These are phyloP conservation scores for Clarias platycephalus DNA, from an alignment of 2,797 vertebrate species.

Conservation along the genomic window DNA sequence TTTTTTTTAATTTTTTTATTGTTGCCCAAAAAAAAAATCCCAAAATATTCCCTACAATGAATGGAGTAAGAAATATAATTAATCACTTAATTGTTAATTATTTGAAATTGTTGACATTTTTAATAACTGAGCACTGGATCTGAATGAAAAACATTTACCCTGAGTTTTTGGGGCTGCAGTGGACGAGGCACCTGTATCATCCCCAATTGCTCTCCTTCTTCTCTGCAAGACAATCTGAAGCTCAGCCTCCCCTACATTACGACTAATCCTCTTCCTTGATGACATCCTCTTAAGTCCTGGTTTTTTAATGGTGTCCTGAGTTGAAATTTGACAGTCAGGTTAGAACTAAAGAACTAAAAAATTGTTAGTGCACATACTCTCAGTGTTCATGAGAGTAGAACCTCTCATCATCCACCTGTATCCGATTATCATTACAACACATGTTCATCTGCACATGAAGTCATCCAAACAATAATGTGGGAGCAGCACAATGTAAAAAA, in stretches of 20 bases:
- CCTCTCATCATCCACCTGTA: too few relatives aligned
- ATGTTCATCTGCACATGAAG: background rate
- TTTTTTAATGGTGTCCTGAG: slow-evolving; percentile 68
- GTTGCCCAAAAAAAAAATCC: background rate
- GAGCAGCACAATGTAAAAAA: background rate
- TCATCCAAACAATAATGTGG: background rate
- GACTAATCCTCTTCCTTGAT: slow-evolving; percentile 59
- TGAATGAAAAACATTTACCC: slow-evolving; percentile 47
- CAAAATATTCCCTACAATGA: background rate
- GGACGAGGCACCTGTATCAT: background rate
- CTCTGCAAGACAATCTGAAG: slow-evolving; percentile 76
- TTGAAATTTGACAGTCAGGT: background rate
- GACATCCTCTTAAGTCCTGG: slow-evolving; percentile 48
- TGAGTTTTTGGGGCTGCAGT: slow-evolving; percentile 20
- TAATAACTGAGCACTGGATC: background rate
- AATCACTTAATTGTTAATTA: background rate
- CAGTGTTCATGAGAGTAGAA: background rate
- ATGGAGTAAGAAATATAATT: background rate
- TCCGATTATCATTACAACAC: background rate
- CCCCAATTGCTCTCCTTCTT: slow-evolving; percentile 72
- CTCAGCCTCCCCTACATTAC: slow-evolving; percentile 66
- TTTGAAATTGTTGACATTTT: background rate
- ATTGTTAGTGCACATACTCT: background rate
- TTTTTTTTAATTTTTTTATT: background rate
- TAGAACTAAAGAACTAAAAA: background rate